phyloP scores from a whole-genome alignment of 2,797 vertebrate genomes.

The Sebastes kiyomatsui region DNA sequence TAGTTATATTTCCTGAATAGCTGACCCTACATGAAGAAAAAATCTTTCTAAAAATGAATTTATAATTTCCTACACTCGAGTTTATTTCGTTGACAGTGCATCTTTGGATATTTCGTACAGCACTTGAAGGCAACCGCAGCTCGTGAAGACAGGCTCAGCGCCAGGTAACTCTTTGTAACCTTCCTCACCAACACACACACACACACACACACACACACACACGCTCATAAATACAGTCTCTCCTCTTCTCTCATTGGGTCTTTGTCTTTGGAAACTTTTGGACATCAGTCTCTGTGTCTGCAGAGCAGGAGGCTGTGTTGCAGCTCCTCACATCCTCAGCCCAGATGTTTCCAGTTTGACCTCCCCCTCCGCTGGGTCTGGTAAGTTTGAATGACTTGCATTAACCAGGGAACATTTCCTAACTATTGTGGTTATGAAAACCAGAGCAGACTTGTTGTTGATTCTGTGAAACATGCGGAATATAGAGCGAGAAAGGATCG shows the following conservation, averaged over 20 bases:
- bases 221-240: neutral
- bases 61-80: neutral
- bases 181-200: neutral
- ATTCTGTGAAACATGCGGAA: neutral
- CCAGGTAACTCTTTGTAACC: neutral
- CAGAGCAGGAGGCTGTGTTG: neutral
- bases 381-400: slow-evolving; percentile 63
- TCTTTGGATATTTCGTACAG: slow-evolving; percentile 5
- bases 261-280: neutral
- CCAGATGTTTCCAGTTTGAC: slow-evolving; percentile 69
- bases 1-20: neutral
- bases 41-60: neutral
- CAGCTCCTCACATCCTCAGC: slow-evolving; percentile 3
- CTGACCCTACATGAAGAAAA: neutral
- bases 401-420: neutral
- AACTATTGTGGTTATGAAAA: neutral
- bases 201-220: neutral
- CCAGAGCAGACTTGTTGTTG: fast-evolving
- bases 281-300: neutral
- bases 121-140: slow-evolving; percentile 32
- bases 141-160: neutral
- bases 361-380: slow-evolving; percentile 28
- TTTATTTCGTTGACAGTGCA: neutral
- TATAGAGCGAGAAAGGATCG: too few relatives aligned
- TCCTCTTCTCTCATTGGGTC: neutral